These are phyloP conservation scores for Drosophila teissieri DNA, from an alignment of 1,140 invertebrate genomes.

Conservation along the genomic window DNA sequence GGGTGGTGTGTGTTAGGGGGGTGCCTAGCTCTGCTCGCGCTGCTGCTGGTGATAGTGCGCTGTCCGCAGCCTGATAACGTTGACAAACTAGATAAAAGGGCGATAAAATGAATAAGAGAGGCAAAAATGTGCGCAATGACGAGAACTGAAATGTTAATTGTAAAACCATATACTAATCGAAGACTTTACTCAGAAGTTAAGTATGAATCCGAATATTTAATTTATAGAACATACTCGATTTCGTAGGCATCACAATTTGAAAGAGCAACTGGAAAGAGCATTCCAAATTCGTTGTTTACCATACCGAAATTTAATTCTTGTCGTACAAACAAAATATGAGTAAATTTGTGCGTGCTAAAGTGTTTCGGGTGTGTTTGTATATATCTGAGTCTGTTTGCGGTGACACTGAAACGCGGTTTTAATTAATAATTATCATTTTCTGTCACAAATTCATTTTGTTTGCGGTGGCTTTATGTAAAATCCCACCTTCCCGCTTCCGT, in stretches of 20 bases:
- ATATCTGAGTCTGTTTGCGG: conserved; percentile 40
- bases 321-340: conserved; percentile 7
- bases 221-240: conserved; percentile 3
- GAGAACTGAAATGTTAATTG: conserved; percentile 59
- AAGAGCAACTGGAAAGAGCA: background rate
- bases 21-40: conserved; percentile 7
- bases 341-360: conserved; percentile 3
- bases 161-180: conserved; percentile 56
- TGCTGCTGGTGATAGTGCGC: conserved; percentile 16
- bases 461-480: conserved; percentile 39
- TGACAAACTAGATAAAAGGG: conserved; percentile 82
- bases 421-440: conserved; percentile 72
- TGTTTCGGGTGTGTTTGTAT: conserved; percentile 13
- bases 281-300: background rate
- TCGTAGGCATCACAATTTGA: no score
- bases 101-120: conserved; percentile 71
- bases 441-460: conserved; percentile 41
- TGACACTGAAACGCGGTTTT: conserved; percentile 67
- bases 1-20: background rate
- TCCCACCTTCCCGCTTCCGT: background rate
- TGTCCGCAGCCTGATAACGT: conserved; percentile 62
- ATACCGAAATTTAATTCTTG: conserved; percentile 4
- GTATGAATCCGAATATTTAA: conserved; percentile 51
- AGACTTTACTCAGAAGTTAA: conserved; percentile 38
- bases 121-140: conserved; percentile 53